Evolutionary conservation across 2,888 invertebrate genomes (phyloP).

Genomic region (Hypercompe scribonia): DNA sequence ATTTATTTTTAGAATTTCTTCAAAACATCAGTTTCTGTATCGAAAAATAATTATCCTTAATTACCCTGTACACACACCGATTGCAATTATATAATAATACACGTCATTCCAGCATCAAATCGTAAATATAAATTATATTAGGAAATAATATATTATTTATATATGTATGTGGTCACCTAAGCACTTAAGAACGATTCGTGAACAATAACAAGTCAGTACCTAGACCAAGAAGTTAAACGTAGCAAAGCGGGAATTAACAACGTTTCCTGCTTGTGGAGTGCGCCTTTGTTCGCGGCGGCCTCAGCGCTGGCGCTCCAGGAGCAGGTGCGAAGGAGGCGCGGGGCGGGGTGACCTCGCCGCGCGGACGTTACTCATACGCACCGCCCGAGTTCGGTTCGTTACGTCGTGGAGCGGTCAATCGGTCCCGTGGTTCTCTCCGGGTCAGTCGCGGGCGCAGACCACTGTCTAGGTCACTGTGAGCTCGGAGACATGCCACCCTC

Average conservation of each 20-base stretch:
- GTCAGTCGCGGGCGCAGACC: constrained; percentile 31
- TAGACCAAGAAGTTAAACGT: constrained; percentile 49
- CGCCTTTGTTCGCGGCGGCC: constrained; percentile 47
- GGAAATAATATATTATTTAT: no score
- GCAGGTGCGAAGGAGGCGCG: constrained; percentile 27
- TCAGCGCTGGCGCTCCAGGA: constrained; percentile 13
- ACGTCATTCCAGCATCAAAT: no score
- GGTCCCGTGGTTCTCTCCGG: constrained; percentile 34
- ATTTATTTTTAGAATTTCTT: no score
- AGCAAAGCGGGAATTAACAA: constrained; percentile 48
- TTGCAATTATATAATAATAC: no score
- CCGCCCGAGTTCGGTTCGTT: constrained; percentile 46
- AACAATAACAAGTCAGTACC: constrained; percentile 38
- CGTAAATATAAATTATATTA: no score
- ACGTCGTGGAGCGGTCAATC: constrained; percentile 49
- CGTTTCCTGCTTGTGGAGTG: constrained; percentile 49
- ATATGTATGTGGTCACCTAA: neutral
- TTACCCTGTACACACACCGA: no score
- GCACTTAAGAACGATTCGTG: constrained; percentile 35
- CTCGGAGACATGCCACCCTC: constrained; percentile 2
- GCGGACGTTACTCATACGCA: constrained; percentile 47
- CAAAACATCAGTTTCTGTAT: no score
- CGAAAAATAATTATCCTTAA: no score
- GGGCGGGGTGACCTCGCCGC: constrained; percentile 40
- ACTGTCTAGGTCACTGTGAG: neutral